phyloP scores from a whole-genome alignment of 2,113 vertebrate species.

The Isichthys henryi region DNA sequence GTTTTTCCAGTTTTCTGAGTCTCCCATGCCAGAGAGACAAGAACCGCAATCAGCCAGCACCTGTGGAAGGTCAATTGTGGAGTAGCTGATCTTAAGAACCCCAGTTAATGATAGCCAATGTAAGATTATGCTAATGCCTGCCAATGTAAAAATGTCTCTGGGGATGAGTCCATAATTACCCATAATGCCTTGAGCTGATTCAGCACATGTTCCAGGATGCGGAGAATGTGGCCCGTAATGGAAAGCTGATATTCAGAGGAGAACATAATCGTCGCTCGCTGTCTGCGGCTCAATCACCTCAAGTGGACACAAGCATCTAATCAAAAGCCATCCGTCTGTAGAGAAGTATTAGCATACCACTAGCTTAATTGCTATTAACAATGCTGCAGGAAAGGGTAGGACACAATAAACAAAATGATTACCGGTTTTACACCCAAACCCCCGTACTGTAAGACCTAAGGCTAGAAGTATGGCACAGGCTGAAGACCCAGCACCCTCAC shows the following conservation, averaged over 20 bases:
- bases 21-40: neutral
- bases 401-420: neutral
- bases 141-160: neutral
- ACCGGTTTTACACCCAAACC: neutral
- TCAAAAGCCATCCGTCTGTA: slow-evolving; percentile 33
- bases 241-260: neutral
- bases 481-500: neutral
- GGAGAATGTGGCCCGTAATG: neutral
- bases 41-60: neutral
- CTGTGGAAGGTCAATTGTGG: neutral
- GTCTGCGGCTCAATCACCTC: neutral
- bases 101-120: neutral
- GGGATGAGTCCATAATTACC: neutral
- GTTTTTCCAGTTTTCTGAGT: neutral
- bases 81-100: neutral
- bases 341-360: slow-evolving; percentile 16
- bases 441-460: neutral
- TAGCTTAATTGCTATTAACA: neutral
- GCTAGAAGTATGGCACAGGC: neutral
- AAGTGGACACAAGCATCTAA: slow-evolving; percentile 37
- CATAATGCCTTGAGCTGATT: neutral
- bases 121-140: neutral
- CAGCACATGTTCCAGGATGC: neutral
- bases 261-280: neutral
- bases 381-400: neutral